A percentile compares a stretch with the other conserved stretches of the same genome.
phyloP scores from a whole-genome alignment of 1,140 invertebrate genomes.

The Amphibalanus amphitrite region DNA sequence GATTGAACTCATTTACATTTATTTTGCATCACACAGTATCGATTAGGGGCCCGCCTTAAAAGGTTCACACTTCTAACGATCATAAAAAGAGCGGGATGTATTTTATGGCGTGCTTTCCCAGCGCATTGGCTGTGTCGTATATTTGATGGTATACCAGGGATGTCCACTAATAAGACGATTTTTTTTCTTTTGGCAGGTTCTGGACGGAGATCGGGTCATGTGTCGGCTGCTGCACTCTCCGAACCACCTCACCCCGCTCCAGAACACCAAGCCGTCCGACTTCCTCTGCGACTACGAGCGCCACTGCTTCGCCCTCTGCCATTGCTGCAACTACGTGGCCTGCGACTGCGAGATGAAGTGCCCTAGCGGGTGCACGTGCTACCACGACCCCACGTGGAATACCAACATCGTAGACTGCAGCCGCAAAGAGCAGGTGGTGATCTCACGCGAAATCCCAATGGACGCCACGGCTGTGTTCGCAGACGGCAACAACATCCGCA shows the following conservation, averaged over 20 bases:
- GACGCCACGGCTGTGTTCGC: constrained; percentile 83
- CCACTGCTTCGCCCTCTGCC: constrained; percentile 80
- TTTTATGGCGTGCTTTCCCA: neutral
- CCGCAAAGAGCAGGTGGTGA: constrained; percentile 40
- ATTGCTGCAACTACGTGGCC: constrained; percentile 87
- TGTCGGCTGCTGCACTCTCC: neutral
- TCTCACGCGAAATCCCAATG: constrained; percentile 71
- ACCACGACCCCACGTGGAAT: constrained; percentile 83
- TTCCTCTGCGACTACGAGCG: constrained; percentile 83
- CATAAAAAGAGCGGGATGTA: neutral
- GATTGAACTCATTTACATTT: neutral
- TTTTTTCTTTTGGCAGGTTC: neutral
- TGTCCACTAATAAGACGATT: neutral
- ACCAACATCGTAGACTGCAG: constrained; percentile 89
- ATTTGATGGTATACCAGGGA: neutral
- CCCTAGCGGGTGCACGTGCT: constrained; percentile 83
- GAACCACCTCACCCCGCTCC: neutral
- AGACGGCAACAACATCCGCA: constrained; percentile 73
- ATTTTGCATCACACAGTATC: neutral
- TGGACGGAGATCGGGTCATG: neutral
- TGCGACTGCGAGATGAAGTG: constrained; percentile 79
- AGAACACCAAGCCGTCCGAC: constrained; percentile 40
- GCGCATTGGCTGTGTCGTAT: neutral
- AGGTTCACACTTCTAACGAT: neutral
- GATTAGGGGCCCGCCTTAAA: neutral